phyloP scores from a whole-genome alignment of 2,113 vertebrate species.

The Thalassoma bifasciatum region DNA sequence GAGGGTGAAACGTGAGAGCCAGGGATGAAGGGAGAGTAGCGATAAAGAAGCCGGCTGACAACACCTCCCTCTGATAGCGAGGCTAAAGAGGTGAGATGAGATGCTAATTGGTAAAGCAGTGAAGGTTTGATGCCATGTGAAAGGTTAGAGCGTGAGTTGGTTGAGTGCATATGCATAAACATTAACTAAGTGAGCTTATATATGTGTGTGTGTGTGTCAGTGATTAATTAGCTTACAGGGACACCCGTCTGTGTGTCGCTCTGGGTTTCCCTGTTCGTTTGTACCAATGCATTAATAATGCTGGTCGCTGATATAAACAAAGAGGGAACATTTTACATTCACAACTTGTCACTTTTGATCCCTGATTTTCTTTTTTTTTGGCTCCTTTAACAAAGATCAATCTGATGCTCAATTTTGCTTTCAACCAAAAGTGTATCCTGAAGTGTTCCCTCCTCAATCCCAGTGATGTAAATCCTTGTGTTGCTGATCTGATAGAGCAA shows the following conservation, averaged over 20 bases:
- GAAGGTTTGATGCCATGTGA: constrained; percentile 42
- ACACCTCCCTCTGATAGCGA: constrained; percentile 65
- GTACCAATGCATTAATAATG: constrained; percentile 70
- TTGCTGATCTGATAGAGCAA: too few relatives aligned
- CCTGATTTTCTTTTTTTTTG: not conserved
- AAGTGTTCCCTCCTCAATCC: not conserved
- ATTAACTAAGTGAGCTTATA: not conserved
- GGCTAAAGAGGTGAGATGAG: constrained; percentile 66
- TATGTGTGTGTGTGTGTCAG: constrained; percentile 34
- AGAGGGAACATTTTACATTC: constrained; percentile 35
- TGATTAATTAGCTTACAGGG: constrained; percentile 67
- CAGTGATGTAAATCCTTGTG: too few relatives aligned
- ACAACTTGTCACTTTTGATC: constrained; percentile 7
- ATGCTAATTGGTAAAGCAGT: constrained; percentile 63
- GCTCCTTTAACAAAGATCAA: constrained; percentile 5
- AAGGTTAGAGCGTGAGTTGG: constrained; percentile 28
- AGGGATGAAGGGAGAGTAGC: constrained; percentile 50
- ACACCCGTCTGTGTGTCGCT: constrained; percentile 58
- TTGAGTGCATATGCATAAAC: constrained; percentile 1
- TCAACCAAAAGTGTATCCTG: not conserved
- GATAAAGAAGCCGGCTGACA: constrained; percentile 61
- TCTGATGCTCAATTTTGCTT: not conserved
- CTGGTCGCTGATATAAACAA: constrained; percentile 30
- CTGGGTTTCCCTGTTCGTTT: constrained; percentile 65
- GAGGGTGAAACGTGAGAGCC: constrained; percentile 67